Evolutionary conservation across 2,888 invertebrate species (phyloP), one percentile per base, ranked within the genome.

Genomic region (Pandemis corylana): DNA sequence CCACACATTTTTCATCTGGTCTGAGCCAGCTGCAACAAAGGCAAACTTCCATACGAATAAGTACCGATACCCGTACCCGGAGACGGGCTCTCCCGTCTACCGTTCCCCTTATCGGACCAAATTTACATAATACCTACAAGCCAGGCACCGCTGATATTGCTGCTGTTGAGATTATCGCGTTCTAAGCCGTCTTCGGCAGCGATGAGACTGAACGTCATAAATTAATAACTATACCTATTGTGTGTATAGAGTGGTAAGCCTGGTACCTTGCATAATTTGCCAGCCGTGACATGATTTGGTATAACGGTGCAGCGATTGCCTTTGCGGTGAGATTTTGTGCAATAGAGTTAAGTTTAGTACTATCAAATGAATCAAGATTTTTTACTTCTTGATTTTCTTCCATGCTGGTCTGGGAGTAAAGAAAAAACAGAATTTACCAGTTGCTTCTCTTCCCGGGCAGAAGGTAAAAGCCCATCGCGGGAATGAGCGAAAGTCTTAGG

Each of bases 91-190:
- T 64, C 63, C 63, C 68, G 68, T 53, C 64, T n/a, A 68, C 74
- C 66, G 74, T 75, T 70, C 71, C 62, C 67, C 75, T 75, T 75
- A 75, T 75, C 75, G 66, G 62, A 41, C 28, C 13, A 71, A 67
- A 75, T 75, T 75, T 75, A 71, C 75, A 75, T 75, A 71, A 71
- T 75, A 71, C 75, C 75, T 75, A 71, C 74, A 69, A 73, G 59
- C 70, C 75, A 71, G 74, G 61, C 74, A 70, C 65, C 51, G 67
- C 53, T 75, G 74, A 75, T 75, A 75, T 75, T 75, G 71, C 75
- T 53, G 69, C 59, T 63, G 53, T 7, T 28, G 70, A 67, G 71
- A 75, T 75, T 67, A 75, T 71, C 71, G 66, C 75, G 67, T 28
- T 46, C 46, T 75, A 71, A 75, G 71, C 75, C 74, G 70, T 70